Conservation (phyloP, 1,140 invertebrate genomes). For the Aphaenogaster ashmeadi region DNA sequence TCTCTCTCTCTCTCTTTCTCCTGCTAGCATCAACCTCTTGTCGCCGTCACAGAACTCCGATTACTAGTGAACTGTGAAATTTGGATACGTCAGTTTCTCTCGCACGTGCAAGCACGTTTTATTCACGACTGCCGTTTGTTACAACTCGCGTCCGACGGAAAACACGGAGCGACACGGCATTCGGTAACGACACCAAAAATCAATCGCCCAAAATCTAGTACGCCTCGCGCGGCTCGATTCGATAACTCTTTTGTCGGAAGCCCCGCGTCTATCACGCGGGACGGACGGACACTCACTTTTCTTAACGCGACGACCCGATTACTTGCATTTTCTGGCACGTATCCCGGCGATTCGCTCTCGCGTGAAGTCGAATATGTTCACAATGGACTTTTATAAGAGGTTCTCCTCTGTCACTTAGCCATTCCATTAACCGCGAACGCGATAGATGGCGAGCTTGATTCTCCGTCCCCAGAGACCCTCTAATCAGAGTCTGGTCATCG, state of each 20-base stretch:
- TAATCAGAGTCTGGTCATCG: too few species aligned
- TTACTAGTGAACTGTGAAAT: not conserved
- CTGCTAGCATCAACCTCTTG: conserved; percentile 27
- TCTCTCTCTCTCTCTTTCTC: conserved; percentile 5
- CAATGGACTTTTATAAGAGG: conserved; percentile 44
- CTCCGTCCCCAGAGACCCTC: not conserved
- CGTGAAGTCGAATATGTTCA: conserved; percentile 70
- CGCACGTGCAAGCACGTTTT: not conserved
- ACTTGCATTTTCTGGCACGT: conserved; percentile 75
- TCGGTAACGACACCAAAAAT: conserved; percentile 71
- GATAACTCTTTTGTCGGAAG: conserved; percentile 50
- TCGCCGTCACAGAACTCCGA: conserved; percentile 32
- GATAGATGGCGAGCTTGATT: not conserved
- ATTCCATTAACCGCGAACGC: not conserved
- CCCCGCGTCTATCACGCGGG: conserved; percentile 49
- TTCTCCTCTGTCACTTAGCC: conserved; percentile 4
- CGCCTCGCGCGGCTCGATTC: conserved; percentile 30
- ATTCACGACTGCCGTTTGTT: not conserved
- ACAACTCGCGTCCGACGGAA: not conserved
- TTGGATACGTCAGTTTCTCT: conserved; percentile 32
- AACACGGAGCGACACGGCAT: conserved; percentile 17
- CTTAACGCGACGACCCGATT: conserved; percentile 72
- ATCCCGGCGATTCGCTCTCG: conserved; percentile 72
- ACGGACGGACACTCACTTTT: conserved; percentile 77
- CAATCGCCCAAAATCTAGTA: conserved; percentile 68